Percentiles rank a stretch among this genome's conserved stretches.
phyloP scores from a whole-genome alignment of 2,888 invertebrate species.

The Thelaira solivaga region DNA sequence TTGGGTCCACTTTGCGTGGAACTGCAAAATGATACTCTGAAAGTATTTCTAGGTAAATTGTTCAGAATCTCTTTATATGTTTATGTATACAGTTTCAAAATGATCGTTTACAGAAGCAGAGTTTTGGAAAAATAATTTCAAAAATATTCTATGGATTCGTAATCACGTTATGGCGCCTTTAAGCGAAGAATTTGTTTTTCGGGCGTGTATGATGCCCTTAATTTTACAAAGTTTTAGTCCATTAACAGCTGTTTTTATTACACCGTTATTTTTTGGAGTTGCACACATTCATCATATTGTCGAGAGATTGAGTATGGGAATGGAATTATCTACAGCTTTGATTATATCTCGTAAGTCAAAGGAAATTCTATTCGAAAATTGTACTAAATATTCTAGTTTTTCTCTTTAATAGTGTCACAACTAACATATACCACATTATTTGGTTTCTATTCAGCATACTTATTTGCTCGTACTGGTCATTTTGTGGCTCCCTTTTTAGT shows the following conservation, averaged over 20 bases:
- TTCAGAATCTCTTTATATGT: background rate
- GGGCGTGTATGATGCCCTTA: constrained; percentile 96
- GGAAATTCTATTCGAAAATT: background rate
- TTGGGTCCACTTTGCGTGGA: constrained; percentile 89
- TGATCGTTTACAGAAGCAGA: constrained; percentile 79
- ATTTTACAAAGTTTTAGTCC: constrained; percentile 89
- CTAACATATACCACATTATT: constrained; percentile 94
- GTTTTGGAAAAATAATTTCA: constrained; percentile 84
- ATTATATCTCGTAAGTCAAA: constrained; percentile 83
- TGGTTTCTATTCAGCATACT: constrained; percentile 95
- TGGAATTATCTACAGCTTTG: constrained; percentile 83
- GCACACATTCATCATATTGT: constrained; percentile 95
- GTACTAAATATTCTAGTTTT: background rate
- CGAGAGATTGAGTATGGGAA: constrained; percentile 86
- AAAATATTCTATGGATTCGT: constrained; percentile 89
- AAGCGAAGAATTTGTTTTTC: constrained; percentile 96
- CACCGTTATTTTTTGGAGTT: constrained; percentile 94
- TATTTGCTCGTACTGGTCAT: constrained; percentile 94
- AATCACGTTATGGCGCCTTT: constrained; percentile 94
- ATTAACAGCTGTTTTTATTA: constrained; percentile 86
- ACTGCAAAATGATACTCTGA: constrained; percentile 82
- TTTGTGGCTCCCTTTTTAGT: constrained; percentile 91
- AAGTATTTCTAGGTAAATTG: constrained; percentile 82
- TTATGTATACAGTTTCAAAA: background rate
- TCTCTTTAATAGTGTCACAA: constrained; percentile 89